Evolutionary conservation across 2,888 invertebrate species (phyloP).

Genomic region (Cerastis rubricosa): DNA sequence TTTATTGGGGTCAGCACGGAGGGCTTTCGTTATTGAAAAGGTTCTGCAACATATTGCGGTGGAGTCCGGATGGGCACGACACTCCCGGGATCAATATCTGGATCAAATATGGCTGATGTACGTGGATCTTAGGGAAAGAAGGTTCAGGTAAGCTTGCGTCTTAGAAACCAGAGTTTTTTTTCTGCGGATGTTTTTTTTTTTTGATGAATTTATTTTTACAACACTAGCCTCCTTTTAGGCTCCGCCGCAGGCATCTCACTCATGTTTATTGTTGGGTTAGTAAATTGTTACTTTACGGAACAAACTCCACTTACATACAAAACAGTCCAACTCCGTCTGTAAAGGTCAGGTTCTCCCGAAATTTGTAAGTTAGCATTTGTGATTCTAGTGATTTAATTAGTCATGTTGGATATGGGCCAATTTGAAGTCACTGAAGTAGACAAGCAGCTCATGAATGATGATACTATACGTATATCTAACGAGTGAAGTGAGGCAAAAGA

Average conservation of each 20-base stretch:
- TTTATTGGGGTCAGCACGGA: constrained; percentile 76
- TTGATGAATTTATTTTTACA: not conserved
- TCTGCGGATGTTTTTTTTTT: not conserved
- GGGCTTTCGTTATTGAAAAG: constrained; percentile 70
- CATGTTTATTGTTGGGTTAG: no score
- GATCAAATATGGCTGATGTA: constrained; percentile 65
- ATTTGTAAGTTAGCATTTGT: not conserved
- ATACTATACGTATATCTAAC: not conserved
- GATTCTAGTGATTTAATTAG: not conserved
- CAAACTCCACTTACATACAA: not conserved
- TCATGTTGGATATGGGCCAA: constrained; percentile 3
- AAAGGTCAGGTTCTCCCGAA: not conserved
- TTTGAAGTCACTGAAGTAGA: not conserved
- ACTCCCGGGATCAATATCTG: constrained; percentile 74
- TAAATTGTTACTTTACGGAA: no score
- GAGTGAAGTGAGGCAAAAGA: not conserved
- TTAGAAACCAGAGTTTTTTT: not conserved
- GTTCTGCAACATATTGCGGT: constrained; percentile 72
- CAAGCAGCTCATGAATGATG: not conserved
- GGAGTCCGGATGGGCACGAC: constrained; percentile 65
- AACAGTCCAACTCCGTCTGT: not conserved
- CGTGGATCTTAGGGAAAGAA: constrained; percentile 37
- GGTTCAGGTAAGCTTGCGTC: constrained; percentile 11
- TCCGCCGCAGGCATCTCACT: no score
- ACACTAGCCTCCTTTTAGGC: not conserved